These are phyloP conservation scores for Melanargia galathea DNA, from an alignment of 2,888 invertebrate species.

Conservation along the genomic window DNA sequence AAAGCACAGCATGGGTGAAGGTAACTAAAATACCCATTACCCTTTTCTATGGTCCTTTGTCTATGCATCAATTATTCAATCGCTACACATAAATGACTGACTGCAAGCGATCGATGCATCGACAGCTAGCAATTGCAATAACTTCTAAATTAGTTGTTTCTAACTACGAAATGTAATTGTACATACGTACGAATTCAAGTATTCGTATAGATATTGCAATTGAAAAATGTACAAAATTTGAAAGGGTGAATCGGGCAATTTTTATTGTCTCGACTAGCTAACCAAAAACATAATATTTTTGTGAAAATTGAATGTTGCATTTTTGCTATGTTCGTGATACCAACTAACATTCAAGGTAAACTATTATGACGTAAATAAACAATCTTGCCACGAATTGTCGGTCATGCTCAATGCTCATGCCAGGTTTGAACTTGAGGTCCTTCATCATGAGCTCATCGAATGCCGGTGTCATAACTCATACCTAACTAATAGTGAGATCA, in stretches of 20 bases:
- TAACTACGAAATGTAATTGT: no score
- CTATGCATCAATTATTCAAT: constrained; percentile 23
- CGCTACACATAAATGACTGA: constrained; percentile 7
- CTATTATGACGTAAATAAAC: background rate
- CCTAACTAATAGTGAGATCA: constrained; percentile 5
- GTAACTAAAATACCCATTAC: background rate
- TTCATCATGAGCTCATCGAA: background rate
- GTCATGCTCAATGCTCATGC: background rate
- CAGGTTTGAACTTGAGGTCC: background rate
- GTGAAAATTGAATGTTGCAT: background rate
- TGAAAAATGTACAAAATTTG: background rate
- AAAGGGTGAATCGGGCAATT: no score
- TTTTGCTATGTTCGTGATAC: background rate
- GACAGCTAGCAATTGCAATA: background rate
- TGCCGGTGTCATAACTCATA: background rate
- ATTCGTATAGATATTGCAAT: background rate
- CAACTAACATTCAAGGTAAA: background rate
- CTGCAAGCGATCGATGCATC: constrained; percentile 19
- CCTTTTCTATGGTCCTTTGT: background rate
- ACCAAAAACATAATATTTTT: background rate
- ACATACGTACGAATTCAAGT: background rate
- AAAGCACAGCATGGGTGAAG: no score
- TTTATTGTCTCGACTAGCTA: background rate
- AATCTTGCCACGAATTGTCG: background rate
- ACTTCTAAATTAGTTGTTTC: no score